A percentile compares a stretch with the other conserved stretches of the same genome.
Conservation (phyloP, 30 jellyfish, hydroid and myxozoan genomes). For the Cassiopea xamachana region DNA sequence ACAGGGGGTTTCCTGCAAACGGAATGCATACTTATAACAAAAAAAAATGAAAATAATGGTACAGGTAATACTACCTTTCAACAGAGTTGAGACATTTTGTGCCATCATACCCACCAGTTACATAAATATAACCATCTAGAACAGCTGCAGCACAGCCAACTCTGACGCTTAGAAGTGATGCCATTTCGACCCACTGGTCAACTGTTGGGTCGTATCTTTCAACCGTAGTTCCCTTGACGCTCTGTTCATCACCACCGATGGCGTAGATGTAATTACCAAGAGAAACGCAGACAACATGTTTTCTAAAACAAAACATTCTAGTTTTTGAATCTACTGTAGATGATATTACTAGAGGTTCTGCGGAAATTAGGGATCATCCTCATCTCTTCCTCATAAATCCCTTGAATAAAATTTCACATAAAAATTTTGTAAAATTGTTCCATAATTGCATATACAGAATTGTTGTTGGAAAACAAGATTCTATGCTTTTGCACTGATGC, state of each 20-base stretch:
- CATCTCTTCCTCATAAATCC: no score
- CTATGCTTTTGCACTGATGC: no score
- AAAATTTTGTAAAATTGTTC: no score
- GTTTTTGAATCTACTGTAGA: no score
- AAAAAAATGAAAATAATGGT: no score
- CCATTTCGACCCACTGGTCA: constrained; percentile 92
- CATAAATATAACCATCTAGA: constrained; percentile 89
- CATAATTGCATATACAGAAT: no score
- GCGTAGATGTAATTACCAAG: constrained; percentile 91
- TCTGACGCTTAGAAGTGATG: constrained; percentile 83
- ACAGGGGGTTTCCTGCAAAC: no score
- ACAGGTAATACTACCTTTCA: constrained; percentile 63
- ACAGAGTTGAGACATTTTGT: constrained; percentile 82
- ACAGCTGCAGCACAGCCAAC: constrained; percentile 96
- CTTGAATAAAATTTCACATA: no score
- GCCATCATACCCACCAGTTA: constrained; percentile 96
- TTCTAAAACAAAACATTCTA: constrained; percentile 42
- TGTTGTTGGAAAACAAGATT: no score
- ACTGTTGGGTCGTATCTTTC: constrained; percentile 88
- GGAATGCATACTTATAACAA: no score
- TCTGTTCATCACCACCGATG: constrained; percentile 90
- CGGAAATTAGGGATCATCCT: no score
- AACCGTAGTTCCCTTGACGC: constrained; percentile 66
- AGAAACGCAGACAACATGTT: constrained; percentile 93
- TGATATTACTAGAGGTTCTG: no score